These are phyloP conservation scores for Artibeus lituratus DNA, from an alignment of 2,797 vertebrate species.

Conservation along the genomic window DNA sequence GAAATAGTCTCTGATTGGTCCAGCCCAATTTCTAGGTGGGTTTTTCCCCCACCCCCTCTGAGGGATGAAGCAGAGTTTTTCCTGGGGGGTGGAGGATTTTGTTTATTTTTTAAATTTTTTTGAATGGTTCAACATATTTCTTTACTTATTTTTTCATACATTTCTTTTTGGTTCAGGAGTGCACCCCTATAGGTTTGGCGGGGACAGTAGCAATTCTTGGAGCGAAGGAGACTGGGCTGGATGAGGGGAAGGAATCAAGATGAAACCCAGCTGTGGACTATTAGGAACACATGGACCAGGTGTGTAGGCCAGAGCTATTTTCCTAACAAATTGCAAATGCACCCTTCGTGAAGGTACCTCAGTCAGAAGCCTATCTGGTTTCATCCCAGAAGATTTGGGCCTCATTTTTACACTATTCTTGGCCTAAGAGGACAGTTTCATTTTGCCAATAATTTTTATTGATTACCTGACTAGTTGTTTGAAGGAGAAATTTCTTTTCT, in stretches of 20 bases:
- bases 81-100: not conserved
- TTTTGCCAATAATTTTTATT: not conserved
- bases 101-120: not conserved
- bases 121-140: not conserved
- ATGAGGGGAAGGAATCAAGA: too few species aligned
- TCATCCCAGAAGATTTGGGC: not conserved
- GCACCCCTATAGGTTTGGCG: not conserved
- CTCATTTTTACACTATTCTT: not conserved
- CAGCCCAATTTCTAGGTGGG: not conserved
- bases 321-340: not conserved
- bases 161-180: not conserved
- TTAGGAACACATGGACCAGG: not conserved
- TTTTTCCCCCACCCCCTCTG: fast-evolving
- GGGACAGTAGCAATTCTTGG: not conserved
- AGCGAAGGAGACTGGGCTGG: not conserved
- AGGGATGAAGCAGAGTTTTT: not conserved
- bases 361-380: not conserved
- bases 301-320: not conserved
- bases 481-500: not conserved
- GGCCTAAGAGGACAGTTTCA: not conserved
- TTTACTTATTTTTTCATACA: not conserved
- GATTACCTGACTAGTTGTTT: not conserved
- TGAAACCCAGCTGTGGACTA: not conserved
- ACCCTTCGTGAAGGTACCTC: not conserved
- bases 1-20: not conserved